Base-by-base conservation (phyloP, 2,797 vertebrate species). In the Halcyon badia region DNA sequence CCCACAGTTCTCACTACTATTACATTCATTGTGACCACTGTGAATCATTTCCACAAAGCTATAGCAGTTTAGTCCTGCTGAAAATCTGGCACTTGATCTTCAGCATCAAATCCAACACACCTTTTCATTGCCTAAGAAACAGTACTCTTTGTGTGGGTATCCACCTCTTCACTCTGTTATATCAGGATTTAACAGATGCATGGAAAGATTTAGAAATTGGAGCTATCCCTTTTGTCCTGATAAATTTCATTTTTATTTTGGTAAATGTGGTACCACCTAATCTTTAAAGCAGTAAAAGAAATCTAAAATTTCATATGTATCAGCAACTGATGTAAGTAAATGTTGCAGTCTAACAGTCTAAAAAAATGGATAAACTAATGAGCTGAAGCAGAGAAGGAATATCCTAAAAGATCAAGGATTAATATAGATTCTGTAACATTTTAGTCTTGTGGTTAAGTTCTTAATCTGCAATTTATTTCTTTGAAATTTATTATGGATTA, bases 121-220 rank as follows among this genome's bases (percentile, higher is more conserved):
- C 76, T 96, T 96, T 93, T 79, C 84, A 77, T 5, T 66, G 54
- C 49, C 49, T 92, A 92, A 96, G 71, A 77, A 89, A 75, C 21
- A 60, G 22, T 28, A 39, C 2, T 35, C 44, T 76, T 75, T 8
- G 13, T 76, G 61, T 87, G 84, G 33, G 4, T 4, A 94, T 9
- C 48, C 56, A 87, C 21, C 41, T 93, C 84, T 92, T 87, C 86
- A 80, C 82, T 78, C 22, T n/a, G 33, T n/a, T 68, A 19, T 35
- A 68, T 80, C 39, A 52, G 48, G 84, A 72, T 91, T 88, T 89
- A 89, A 90, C 14, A 86, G 77, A 79, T 83, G 20, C 11, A 82
- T 31, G 24, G 39, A 64, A 92, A 87, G 10, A 30, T 52, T 41
- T 77, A 69, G 51, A 65, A 73, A 65, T 31, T 16, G 17, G 41